Base-by-base conservation (phyloP, 2,113 vertebrate genomes). In the Oncorhynchus clarkii region DNA sequence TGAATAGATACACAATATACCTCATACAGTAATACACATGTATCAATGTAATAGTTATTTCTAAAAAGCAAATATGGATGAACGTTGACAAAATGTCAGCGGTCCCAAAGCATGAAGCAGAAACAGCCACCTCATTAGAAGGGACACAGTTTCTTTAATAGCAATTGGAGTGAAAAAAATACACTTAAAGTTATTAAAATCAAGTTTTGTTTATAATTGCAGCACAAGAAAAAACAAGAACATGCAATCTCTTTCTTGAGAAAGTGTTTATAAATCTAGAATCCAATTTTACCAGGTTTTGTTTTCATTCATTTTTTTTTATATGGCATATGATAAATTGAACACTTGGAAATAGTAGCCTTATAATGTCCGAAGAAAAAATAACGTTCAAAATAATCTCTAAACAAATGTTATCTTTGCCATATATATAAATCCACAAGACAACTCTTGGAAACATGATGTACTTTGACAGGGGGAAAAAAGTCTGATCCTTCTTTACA, bases 161-260 rank as follows among this genome's bases (percentile, higher is more conserved):
- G 89, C 82, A 91, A 91, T 89, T 93, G 88, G 83, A 93, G 91
- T 93, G 89, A 89, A 89, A 92, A 88, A 93, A 93, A 92, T 86
- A 94, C 92, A 94, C 80, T 89, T 87, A 84, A 71, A 88, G 82
- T 91, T 92, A 91, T 91, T 94, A 92, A 94, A 94, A 92, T 92
- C 87, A 92, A 89, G 72, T 88, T 83, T 76, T 78, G 78, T 89
- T 86, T 81, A 77, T 74, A 88, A 84, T 87, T 89, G 85, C 85
- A 90, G 89, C 89, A 94, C 91, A 92, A 89, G 88, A 77, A 34
- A 91, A 93, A 93, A 84, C 81, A 90, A 91, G 83, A 84, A 92
- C 93, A 93, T 94, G 93, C 93, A 92, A 88, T 89, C 78, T 75
- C 51, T 75, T 83, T 65, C 66, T 89, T 91, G 84, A 89, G 84